Evolutionary conservation across 2,888 invertebrate genomes (phyloP), one percentile per base, ranked within the genome.

Genomic region (Eledona agricola): DNA sequence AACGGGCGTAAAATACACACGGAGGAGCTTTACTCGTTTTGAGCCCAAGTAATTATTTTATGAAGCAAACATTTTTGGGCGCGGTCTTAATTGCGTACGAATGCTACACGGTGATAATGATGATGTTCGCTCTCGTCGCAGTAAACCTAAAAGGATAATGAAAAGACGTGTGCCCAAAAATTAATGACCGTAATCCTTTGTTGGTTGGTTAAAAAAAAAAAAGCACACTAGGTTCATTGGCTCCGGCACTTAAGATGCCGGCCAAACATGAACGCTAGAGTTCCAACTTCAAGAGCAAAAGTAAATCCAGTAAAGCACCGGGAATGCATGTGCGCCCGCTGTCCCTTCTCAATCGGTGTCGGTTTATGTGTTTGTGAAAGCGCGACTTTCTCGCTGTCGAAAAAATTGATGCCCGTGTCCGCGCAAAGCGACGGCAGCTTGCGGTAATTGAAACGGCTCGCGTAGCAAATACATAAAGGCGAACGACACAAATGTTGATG

Each of bases 141-240:
- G 11, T 25, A 25, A 25, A 25, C 28, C 3, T 10, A 28, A 28
- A 28, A 28, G 10, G 12, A 11, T 28, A 28, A 28, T 10, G 10
- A 10, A 11, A 28, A 28, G 28, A 28, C 12, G n/a, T n/a, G n/a
- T n/a, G n/a, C n/a, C n/a, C n/a, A n/a, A n/a, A n/a, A n/a, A n/a
- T 7, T 42, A 42, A 42, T 28, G 42, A 31, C 29, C 42, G 31
- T 42, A 42, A 31, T 29, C 28, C 42, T 42, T 31, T 42, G 40
- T 40, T 7, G 22, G 10, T 13, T 10, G 10, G 15, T n/a, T n/a
- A 13, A 40, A 40, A 40, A 40, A 40, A 28, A 29, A 28, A 9
- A 5, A 29, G 29, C 29, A 17, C 10, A 22, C 11, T 22, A 42
- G 42, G 42, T 42, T 42, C 42, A 42, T 42, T 42, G 42, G 42